These are phyloP conservation scores for Crossaster papposus DNA, from an alignment of 53 echinoderm and acorn worm genomes.

Conservation along the genomic window DNA sequence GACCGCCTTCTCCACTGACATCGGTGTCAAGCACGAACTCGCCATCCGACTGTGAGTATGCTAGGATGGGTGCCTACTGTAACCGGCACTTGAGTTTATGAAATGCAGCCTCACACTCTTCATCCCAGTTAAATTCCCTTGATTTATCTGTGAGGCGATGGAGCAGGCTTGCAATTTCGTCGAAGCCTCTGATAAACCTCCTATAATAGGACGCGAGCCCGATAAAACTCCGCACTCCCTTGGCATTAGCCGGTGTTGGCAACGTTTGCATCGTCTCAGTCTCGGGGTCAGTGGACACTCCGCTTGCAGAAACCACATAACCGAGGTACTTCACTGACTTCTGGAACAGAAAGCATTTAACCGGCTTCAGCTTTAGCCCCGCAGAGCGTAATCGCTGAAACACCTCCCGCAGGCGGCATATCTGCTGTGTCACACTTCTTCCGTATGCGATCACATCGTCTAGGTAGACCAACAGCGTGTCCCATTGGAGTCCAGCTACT, in stretches of 20 bases:
- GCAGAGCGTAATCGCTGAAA: background rate
- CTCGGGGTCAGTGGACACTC: background rate
- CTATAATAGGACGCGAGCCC: too few relatives aligned
- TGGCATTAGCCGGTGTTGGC: background rate
- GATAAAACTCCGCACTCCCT: background rate
- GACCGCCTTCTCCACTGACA: background rate
- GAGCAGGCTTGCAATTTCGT: background rate
- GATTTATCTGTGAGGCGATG: too few relatives aligned
- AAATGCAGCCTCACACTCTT: too few relatives aligned
- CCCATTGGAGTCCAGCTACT: background rate
- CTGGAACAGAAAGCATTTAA: background rate
- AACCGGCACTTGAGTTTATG: too few relatives aligned
- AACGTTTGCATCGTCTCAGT: background rate
- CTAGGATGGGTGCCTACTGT: too few relatives aligned
- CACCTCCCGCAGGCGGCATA: background rate
- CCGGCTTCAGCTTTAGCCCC: background rate
- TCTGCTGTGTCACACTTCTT: background rate
- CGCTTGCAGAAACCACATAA: background rate
- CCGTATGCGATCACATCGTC: constrained; percentile 25
- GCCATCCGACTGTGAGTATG: too few relatives aligned
- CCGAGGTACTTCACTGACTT: background rate
- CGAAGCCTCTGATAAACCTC: background rate
- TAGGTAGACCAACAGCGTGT: background rate
- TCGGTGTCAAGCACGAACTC: too few relatives aligned
- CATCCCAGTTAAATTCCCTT: too few relatives aligned